These are phyloP conservation scores for Trematocara variabile DNA, from an alignment of 2,113 vertebrate species.

Conservation along the genomic window DNA sequence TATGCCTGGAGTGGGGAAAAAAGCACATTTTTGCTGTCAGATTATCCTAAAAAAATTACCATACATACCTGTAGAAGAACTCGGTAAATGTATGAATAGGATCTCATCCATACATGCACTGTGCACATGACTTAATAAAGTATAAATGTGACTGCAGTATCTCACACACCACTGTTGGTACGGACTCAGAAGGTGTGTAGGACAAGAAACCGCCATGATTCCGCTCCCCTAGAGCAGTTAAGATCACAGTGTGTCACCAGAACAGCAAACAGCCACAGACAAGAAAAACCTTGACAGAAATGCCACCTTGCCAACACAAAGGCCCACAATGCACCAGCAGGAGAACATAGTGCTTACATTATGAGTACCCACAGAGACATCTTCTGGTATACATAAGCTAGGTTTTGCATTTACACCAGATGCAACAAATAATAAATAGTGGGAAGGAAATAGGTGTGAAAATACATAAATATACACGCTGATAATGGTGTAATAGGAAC, in stretches of 20 bases:
- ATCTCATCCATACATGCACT: background rate
- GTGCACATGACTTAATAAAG: background rate
- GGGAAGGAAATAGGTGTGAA: background rate
- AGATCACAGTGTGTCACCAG: constrained; percentile 29
- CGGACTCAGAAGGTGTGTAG: background rate
- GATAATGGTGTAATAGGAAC: background rate
- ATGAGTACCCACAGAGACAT: background rate
- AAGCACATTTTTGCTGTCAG: background rate
- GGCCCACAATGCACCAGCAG: background rate
- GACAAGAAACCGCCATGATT: background rate
- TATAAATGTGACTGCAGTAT: background rate
- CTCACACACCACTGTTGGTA: background rate
- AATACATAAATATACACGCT: background rate
- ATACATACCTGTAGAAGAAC: constrained; percentile 32
- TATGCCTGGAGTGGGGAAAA: background rate
- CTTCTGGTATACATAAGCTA: background rate
- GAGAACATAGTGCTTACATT: background rate
- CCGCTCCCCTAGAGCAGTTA: background rate
- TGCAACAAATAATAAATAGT: background rate
- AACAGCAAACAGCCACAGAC: constrained; percentile 14
- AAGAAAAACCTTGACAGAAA: constrained; percentile 19
- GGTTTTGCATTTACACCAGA: background rate
- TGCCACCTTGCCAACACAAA: constrained; percentile 37
- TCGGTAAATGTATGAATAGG: background rate
- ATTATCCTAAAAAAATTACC: constrained; percentile 11